Evolutionary conservation across 1,140 invertebrate genomes (phyloP).

Genomic region (Sminthurides bifidus): DNA sequence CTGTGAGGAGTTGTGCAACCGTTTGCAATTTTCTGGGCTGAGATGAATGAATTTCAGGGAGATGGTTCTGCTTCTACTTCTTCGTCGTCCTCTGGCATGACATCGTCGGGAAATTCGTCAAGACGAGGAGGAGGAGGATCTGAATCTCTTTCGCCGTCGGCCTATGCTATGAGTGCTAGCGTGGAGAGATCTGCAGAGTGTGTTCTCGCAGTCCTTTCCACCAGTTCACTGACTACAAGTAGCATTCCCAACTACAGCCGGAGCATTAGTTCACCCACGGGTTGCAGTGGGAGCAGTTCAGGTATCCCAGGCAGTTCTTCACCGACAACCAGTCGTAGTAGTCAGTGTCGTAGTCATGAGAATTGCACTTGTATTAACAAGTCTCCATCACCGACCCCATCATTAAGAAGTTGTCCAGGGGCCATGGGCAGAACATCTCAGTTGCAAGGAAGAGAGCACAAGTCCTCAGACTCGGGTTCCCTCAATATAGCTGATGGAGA

Average conservation of each 20-base stretch:
- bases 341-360: no score
- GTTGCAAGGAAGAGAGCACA: no score
- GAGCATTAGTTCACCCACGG: conserved; percentile 3
- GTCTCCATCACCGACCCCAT: background rate
- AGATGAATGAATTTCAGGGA: no score
- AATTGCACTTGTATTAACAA: background rate
- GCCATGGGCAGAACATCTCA: background rate
- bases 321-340: no score
- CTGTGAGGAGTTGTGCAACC: no score
- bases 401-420: conserved; percentile 3
- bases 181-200: conserved; percentile 4
- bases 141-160: background rate
- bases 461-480: no score
- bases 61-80: no score
- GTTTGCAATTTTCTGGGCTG: no score
- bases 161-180: conserved; percentile 1
- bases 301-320: no score
- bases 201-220: background rate
- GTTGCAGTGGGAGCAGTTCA: background rate
- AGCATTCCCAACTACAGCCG: background rate
- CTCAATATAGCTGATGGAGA: background rate
- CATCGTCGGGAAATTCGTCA: no score
- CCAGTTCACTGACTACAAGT: background rate
- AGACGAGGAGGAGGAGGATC: no score
- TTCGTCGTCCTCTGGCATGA: no score